Evolutionary conservation across 2,888 invertebrate genomes (phyloP).

Genomic region (Vannuccia rotundouncinata): DNA sequence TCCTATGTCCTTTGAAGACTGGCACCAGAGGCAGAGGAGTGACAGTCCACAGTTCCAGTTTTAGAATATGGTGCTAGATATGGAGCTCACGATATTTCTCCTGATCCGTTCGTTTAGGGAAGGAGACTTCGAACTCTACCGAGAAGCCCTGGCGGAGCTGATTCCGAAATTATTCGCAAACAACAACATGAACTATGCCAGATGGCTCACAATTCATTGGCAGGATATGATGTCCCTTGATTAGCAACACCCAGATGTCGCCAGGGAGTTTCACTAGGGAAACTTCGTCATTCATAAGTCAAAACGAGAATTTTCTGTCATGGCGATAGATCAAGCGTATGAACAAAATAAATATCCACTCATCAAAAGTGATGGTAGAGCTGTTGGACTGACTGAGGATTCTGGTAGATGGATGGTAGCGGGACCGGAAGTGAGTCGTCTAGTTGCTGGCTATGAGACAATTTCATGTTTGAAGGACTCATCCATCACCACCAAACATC

Average conservation of each 20-base stretch:
- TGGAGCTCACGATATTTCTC: not conserved
- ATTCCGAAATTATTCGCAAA: slow-evolving; percentile 40
- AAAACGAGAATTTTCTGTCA: slow-evolving; percentile 41
- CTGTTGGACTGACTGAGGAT: slow-evolving; percentile 40
- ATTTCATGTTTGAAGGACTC: no score
- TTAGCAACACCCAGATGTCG: slow-evolving; percentile 41
- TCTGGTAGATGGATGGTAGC: slow-evolving; percentile 44
- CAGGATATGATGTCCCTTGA: slow-evolving; percentile 42
- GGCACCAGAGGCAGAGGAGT: not conserved
- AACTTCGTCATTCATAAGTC: slow-evolving; percentile 43
- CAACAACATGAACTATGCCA: slow-evolving; percentile 43
- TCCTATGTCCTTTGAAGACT: not conserved
- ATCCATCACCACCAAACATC: slow-evolving; percentile 4
- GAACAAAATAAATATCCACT: slow-evolving; percentile 44
- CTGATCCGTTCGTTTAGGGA: slow-evolving; percentile 1
- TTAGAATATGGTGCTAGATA: not conserved
- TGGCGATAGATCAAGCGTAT: slow-evolving; percentile 44
- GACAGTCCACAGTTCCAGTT: not conserved
- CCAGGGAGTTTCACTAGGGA: slow-evolving; percentile 42
- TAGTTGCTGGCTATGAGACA: slow-evolving; percentile 35
- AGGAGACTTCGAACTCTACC: not conserved
- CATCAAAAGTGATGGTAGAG: slow-evolving; percentile 41
- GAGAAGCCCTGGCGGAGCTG: not conserved
- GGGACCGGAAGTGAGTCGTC: slow-evolving; percentile 42
- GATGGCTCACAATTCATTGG: slow-evolving; percentile 44